phyloP scores from a whole-genome alignment of 2,888 invertebrate genomes.

The Nephrotoma flavescens region DNA sequence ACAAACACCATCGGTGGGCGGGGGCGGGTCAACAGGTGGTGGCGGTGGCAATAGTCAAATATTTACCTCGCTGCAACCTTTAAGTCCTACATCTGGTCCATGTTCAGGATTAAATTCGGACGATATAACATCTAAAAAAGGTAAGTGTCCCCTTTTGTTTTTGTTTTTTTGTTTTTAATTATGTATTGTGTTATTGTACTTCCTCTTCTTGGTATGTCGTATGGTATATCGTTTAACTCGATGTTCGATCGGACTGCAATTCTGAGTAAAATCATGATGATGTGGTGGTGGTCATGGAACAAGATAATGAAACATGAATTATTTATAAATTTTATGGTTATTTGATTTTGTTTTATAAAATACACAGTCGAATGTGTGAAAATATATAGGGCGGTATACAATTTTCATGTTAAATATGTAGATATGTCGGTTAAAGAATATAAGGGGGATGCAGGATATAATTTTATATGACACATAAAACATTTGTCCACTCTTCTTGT shows the following conservation, averaged over 20 bases:
- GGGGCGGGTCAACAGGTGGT: background rate
- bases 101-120: constrained; percentile 12
- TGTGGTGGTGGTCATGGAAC: background rate
- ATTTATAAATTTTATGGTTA: background rate
- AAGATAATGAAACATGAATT: background rate
- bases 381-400: background rate
- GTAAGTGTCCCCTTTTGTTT: constrained; percentile 6
- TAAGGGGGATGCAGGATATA: background rate
- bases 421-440: background rate
- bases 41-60: constrained; percentile 14
- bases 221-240: background rate
- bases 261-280: background rate
- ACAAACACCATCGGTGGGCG: background rate
- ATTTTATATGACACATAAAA: background rate
- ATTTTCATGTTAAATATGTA: background rate
- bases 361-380: background rate
- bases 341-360: background rate
- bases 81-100: constrained; percentile 13
- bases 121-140: constrained; percentile 14
- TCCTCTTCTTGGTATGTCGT: background rate
- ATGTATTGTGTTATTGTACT: background rate
- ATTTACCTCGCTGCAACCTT: constrained; percentile 17
- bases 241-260: background rate
- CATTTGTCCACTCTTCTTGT: background rate
- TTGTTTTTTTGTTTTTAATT: background rate